phyloP scores from a whole-genome alignment of 2,888 invertebrate genomes.

The Athrips mouffetella region DNA sequence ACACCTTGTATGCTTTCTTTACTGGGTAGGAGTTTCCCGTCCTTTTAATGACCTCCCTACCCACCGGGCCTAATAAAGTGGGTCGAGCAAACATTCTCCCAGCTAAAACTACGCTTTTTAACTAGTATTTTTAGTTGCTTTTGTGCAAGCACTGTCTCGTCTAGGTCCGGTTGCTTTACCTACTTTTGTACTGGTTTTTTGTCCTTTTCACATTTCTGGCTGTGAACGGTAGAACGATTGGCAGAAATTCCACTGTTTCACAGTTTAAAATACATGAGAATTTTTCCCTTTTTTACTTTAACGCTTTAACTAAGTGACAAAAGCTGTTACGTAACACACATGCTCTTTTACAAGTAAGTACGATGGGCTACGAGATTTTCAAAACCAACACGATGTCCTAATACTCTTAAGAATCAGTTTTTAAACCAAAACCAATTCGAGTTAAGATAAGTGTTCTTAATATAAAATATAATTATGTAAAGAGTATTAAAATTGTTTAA shows the following conservation, averaged over 20 bases:
- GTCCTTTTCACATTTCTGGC: constrained; percentile 36
- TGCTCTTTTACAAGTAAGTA: too few relatives aligned
- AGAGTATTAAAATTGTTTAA: too few relatives aligned
- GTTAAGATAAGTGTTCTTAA: too few relatives aligned
- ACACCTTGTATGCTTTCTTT: background rate
- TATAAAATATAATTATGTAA: too few relatives aligned
- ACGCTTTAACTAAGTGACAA: too few relatives aligned
- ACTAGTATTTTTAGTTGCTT: constrained; percentile 66
- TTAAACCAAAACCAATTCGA: too few relatives aligned
- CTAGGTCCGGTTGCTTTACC: constrained; percentile 37
- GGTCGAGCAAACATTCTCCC: constrained; percentile 64
- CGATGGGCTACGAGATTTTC: too few relatives aligned
- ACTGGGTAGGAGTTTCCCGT: background rate
- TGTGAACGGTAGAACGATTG: constrained; percentile 33
- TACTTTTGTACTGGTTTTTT: constrained; percentile 34
- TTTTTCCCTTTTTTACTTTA: too few relatives aligned
- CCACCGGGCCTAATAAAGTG: constrained; percentile 65
- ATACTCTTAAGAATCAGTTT: too few relatives aligned
- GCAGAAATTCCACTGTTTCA: background rate
- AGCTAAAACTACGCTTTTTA: constrained; percentile 67
- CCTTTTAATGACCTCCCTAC: constrained; percentile 37
- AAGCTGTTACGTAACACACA: too few relatives aligned
- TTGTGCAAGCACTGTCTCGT: constrained; percentile 51
- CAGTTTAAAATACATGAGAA: background rate
- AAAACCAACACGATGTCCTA: too few relatives aligned